Base-by-base conservation (phyloP, 1,140 invertebrate genomes). In the Grapholita molesta region DNA sequence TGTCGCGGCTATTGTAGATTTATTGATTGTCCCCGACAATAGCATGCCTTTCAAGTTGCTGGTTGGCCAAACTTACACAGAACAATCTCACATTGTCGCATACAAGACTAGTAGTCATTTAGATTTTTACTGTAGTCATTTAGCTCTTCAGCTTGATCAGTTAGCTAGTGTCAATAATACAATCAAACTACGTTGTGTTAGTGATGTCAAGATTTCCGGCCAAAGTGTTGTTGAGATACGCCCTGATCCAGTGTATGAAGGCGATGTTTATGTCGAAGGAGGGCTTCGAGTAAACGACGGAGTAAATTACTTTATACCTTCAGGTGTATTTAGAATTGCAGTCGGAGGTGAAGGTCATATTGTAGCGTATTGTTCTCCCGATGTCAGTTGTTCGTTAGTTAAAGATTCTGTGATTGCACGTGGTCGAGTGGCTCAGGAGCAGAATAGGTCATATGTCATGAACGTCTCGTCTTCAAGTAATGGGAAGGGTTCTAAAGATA, bases 41-140 rank as follows among this genome's bases (percentile, higher is more conserved):
- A 32, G n/a, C 30, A 57, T 55, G 64, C 8, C 52, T 23, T 38
- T 66, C 5, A 28, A 48, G 4, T 18, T 70, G 1, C 35, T 70
- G 35, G 33, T 70, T n/a, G 69, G 69, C 1, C 69, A 70, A 24
- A 32, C 69, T n/a, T 70, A 55, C 32, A 66, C 64, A 23, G 69
- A 66, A 64, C 65, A 70, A 28, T 48, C 69, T 21, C 69, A 70
- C 23, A 11, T 70, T n/a, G 38, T 57, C 0, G n/a, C 57, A 9
- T 32, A 33, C 11, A 70, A 70, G 18, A 66, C 64, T 9, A 42
- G 48, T 38, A 30, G 28, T 30, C 28, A 30, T 30, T 30, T 30
- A 30, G 28, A 30, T 30, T 3, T 3, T 3, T 30, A n/a, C n/a
- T n/a, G 48, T 38, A 30, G 28, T 30, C 28, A 30, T 30, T 30